Evolutionary conservation across 1,140 invertebrate genomes (phyloP), one percentile per base, ranked within the genome.

Genomic region (Dufourea novaeangliae): DNA sequence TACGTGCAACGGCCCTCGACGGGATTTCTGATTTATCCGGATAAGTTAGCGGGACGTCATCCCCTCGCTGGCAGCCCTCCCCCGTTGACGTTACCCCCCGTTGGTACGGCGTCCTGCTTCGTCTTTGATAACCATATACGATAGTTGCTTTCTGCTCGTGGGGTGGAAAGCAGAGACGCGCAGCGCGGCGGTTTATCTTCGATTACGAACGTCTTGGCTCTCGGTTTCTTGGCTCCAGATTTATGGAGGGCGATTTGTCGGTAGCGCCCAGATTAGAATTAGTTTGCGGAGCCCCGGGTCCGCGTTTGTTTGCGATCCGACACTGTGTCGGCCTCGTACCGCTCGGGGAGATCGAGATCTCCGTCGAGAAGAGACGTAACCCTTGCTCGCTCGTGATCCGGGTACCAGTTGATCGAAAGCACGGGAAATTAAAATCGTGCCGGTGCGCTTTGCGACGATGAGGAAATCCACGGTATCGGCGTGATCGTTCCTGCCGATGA

Each of bases 241-340:
- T 92, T 92, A 92, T 92, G 87, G 91, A 84, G 79, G 87, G 87
- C 91, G 89, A 92, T 92, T 92, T 92, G 91, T 93, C 89, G 90
- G 86, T 90, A 90, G 86, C 86, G 67, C 84, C 64, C 83, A 90
- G 88, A 91, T 90, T 90, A 89, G 89, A 90, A 91, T 91, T 90
- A 91, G 88, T 90, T 90, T 90, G 85, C 86, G 77, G 80, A 87
- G 78, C 80, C 78, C 74, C 67, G 73, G 78, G 74, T 70, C 79
- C 78, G 73, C 84, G 86, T 89, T 88, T 88, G 82, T 84, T 87
- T 85, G 84, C 68, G 79, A 84, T 84, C 84, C 79, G 78, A 81
- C 83, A 82, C 78, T 66, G 39, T 29, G 74, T 56, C 78, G 63
- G 82, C 64, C 34, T 70, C 69, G 70, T 73, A 46, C 57, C 73